Conservation (phyloP, 1,140 invertebrate genomes). For the Saccostrea cuccullata region DNA sequence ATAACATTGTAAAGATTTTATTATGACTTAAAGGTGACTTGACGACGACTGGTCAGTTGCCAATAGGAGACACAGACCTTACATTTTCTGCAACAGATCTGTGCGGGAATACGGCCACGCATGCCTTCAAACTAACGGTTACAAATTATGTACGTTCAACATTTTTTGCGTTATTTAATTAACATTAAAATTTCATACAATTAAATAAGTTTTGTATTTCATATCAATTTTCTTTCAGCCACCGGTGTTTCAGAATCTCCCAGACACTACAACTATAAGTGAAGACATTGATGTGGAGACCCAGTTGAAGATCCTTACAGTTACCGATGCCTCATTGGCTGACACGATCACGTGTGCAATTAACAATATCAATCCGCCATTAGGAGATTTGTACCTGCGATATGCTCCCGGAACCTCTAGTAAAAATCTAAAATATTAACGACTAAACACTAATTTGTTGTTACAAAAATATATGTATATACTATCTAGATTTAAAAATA, state of each 20-base stretch:
- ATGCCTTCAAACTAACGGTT: conserved; percentile 9
- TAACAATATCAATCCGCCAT: not conserved
- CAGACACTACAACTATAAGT: not conserved
- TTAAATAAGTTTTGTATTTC: too few relatives aligned
- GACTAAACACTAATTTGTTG: not conserved
- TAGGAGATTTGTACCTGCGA: not conserved
- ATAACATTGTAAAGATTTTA: too few relatives aligned
- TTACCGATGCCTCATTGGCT: conserved; percentile 21
- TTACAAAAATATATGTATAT: not conserved
- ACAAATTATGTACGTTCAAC: conserved; percentile 42
- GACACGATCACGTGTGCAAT: conserved; percentile 33
- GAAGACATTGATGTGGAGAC: not conserved
- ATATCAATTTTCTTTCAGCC: not conserved
- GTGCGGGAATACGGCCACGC: conserved; percentile 41
- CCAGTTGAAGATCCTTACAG: not conserved
- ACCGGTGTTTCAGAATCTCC: conserved; percentile 20
- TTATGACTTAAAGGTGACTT: not conserved
- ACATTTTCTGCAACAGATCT: conserved; percentile 39
- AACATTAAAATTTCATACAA: too few relatives aligned
- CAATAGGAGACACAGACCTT: not conserved
- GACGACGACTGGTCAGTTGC: not conserved
- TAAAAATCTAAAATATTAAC: not conserved
- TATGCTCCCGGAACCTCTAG: not conserved
- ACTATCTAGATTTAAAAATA: too few relatives aligned
- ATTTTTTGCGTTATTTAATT: too few relatives aligned